Conservation (phyloP, 2,888 invertebrate genomes). For the Leucoma salicis region DNA sequence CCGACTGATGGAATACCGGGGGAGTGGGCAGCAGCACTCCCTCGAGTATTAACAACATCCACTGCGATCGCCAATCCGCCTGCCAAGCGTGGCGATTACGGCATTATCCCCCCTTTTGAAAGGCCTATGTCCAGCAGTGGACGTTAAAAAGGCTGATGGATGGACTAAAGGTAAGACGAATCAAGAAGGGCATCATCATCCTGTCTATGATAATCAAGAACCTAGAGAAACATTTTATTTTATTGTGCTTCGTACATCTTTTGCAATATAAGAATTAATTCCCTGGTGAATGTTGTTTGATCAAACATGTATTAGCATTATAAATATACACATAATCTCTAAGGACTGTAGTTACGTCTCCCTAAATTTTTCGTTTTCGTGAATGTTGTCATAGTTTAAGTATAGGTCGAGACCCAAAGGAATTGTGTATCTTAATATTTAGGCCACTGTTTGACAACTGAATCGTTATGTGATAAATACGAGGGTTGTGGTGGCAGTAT, state of each 20-base stretch:
- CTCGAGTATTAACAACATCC: no score
- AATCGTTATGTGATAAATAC: background rate
- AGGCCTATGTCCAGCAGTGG: no score
- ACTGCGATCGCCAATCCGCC: no score
- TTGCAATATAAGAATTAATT: background rate
- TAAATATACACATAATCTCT: constrained; percentile 1
- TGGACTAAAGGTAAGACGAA: no score
- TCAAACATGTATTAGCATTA: background rate
- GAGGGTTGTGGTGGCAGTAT: background rate
- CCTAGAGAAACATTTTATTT: background rate
- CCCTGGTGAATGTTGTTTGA: background rate
- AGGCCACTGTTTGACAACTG: background rate
- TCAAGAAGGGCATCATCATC: no score
- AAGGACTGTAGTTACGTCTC: background rate
- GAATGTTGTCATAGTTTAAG: constrained; percentile 2
- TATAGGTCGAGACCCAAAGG: background rate
- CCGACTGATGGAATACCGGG: no score
- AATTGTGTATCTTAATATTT: constrained; percentile 6
- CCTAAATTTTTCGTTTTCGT: constrained; percentile 1
- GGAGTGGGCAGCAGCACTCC: no score
- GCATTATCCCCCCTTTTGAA: no score
- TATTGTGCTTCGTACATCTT: background rate
- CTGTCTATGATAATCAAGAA: background rate
- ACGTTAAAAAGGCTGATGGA: no score
- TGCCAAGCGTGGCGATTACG: no score